phyloP scores from a whole-genome alignment of 2,888 invertebrate genomes.

The Drosophila tripunctata region DNA sequence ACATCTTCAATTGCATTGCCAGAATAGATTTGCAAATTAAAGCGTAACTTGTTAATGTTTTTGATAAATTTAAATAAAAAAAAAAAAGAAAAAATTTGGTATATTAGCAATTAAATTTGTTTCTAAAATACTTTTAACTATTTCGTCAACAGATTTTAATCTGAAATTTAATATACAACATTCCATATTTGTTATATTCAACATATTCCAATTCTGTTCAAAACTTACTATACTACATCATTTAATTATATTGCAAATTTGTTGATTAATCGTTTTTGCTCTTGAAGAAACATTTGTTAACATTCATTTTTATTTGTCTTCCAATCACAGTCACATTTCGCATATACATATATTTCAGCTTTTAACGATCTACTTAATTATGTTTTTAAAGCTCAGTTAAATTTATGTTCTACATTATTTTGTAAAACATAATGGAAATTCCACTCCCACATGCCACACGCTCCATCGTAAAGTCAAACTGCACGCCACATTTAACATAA shows the following conservation, averaged over 20 bases:
- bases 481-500: constrained; percentile 60
- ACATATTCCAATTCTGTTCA: no score
- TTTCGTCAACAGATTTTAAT: no score
- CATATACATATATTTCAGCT: constrained; percentile 17
- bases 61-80: background rate
- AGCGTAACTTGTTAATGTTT: background rate
- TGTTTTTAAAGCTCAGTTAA: constrained; percentile 15
- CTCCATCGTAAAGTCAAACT: constrained; percentile 26
- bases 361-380: constrained; percentile 44
- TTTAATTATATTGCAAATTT: background rate
- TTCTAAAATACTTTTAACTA: no score
- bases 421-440: constrained; percentile 28
- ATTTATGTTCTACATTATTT: constrained; percentile 45
- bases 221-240: no score
- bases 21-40: background rate
- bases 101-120: no score
- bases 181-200: no score
- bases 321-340: background rate
- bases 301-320: background rate
- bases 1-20: constrained; percentile 36
- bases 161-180: no score
- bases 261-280: background rate
- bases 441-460: constrained; percentile 55
- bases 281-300: background rate
- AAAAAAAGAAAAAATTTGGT: background rate